Evolutionary conservation across 2,797 vertebrate species (phyloP).

Genomic region (Neosalanx taihuensis): DNA sequence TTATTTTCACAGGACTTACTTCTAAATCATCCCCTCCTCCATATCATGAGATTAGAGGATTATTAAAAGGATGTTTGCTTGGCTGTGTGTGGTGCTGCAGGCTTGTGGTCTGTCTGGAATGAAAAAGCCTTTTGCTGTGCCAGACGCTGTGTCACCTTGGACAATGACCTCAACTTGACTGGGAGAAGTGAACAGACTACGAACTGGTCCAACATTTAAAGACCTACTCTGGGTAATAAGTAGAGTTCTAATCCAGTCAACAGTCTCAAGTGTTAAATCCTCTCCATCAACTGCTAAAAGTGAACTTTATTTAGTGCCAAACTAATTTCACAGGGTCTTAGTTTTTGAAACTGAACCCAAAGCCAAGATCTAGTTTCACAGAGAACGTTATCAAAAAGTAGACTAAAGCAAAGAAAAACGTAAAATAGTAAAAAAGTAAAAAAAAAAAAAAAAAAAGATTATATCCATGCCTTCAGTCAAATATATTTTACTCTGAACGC

Average conservation of each 20-base stretch:
- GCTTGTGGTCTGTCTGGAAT: constrained; percentile 1
- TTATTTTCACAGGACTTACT: not conserved
- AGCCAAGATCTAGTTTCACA: not conserved
- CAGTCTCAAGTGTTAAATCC: not conserved
- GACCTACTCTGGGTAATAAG: not conserved
- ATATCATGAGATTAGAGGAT: not conserved
- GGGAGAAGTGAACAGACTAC: constrained; percentile 5
- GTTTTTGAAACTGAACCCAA: not conserved
- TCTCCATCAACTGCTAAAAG: not conserved
- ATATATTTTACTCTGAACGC: not conserved
- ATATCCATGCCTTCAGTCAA: not conserved
- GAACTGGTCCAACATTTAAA: not conserved
- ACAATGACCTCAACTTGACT: not conserved
- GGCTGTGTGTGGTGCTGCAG: constrained; percentile 5
- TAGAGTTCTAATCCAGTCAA: not conserved
- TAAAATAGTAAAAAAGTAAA: not conserved
- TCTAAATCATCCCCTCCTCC: not conserved
- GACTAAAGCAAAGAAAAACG: not conserved
- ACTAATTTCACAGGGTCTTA: constrained; percentile 5
- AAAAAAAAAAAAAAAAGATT: not conserved
- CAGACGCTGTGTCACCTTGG: constrained; percentile 14
- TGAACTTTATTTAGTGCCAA: not conserved
- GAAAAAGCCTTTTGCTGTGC: constrained; percentile 8
- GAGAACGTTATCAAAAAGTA: not conserved
- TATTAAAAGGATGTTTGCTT: not conserved